Conservation (phyloP, 2,113 vertebrate genomes). For the Grammomys surdaster region DNA sequence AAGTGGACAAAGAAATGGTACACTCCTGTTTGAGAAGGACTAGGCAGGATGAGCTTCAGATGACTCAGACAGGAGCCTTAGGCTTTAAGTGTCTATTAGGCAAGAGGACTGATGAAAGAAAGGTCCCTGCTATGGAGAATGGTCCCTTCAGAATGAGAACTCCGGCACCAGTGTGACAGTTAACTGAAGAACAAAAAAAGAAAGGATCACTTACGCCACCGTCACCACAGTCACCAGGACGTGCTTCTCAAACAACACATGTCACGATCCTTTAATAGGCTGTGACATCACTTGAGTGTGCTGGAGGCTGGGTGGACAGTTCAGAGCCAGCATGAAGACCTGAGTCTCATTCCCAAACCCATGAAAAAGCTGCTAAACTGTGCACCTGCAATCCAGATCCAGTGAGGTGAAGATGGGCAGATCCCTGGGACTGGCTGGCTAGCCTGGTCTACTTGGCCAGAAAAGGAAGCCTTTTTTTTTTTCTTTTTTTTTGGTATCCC, state of each 20-base stretch:
- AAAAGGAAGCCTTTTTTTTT: neutral
- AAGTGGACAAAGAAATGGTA: neutral
- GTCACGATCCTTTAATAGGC: neutral
- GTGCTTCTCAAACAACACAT: neutral
- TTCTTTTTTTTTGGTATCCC: neutral
- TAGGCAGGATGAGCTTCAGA: neutral
- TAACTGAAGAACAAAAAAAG: slow-evolving; percentile 24
- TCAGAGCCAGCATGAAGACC: neutral
- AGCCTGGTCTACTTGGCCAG: no score
- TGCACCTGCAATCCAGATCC: neutral
- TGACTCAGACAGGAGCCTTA: neutral
- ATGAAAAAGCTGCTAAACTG: neutral
- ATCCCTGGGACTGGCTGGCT: neutral
- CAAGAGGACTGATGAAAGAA: neutral
- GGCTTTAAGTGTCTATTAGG: neutral
- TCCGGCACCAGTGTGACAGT: neutral
- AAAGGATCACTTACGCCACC: neutral
- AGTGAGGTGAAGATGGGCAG: neutral
- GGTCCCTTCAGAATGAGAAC: slow-evolving; percentile 41
- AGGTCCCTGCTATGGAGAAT: neutral
- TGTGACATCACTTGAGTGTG: neutral
- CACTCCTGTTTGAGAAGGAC: neutral
- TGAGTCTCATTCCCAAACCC: neutral
- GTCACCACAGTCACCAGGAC: neutral
- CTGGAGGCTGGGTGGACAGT: no score